Evolutionary conservation across 1,140 invertebrate genomes (phyloP).

Genomic region (Eumaeus atala): DNA sequence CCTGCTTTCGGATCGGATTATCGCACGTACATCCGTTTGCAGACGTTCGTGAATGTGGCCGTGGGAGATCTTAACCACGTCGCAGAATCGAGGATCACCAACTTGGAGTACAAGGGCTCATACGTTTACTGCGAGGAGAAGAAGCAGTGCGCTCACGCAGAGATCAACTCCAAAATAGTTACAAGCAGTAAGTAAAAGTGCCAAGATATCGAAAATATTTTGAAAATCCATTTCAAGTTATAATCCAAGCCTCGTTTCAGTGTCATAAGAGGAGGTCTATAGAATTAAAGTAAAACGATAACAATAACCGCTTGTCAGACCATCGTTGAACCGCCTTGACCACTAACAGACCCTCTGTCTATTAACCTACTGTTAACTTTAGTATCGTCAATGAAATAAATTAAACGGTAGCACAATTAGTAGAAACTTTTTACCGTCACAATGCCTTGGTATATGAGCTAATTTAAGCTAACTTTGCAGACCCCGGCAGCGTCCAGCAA

Average conservation of each 20-base stretch:
- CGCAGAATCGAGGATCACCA: constrained; percentile 80
- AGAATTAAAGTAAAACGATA: too few relatives aligned
- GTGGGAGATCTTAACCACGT: constrained; percentile 75
- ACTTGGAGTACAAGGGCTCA: constrained; percentile 80
- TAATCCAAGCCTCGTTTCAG: too few relatives aligned
- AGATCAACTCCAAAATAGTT: constrained; percentile 78
- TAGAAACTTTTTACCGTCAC: too few relatives aligned
- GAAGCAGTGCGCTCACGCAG: constrained; percentile 83
- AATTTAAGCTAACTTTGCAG: constrained; percentile 26
- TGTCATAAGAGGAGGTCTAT: too few relatives aligned
- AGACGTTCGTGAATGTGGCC: constrained; percentile 72
- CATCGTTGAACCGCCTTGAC: too few relatives aligned
- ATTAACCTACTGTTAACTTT: too few relatives aligned
- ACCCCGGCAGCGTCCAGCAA: constrained; percentile 46
- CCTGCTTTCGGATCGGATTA: too few relatives aligned
- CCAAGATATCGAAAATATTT: neutral
- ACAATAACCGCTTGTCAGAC: too few relatives aligned
- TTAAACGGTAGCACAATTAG: too few relatives aligned
- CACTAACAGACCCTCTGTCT: too few relatives aligned
- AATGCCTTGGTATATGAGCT: neutral
- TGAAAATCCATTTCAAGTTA: too few relatives aligned
- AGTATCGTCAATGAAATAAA: too few relatives aligned
- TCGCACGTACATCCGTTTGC: constrained; percentile 8
- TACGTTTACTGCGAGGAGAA: constrained; percentile 84
- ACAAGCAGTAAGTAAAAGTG: constrained; percentile 72